Evolutionary conservation across 2,888 invertebrate species (phyloP).

Genomic region (Willowsia nigromaculata): DNA sequence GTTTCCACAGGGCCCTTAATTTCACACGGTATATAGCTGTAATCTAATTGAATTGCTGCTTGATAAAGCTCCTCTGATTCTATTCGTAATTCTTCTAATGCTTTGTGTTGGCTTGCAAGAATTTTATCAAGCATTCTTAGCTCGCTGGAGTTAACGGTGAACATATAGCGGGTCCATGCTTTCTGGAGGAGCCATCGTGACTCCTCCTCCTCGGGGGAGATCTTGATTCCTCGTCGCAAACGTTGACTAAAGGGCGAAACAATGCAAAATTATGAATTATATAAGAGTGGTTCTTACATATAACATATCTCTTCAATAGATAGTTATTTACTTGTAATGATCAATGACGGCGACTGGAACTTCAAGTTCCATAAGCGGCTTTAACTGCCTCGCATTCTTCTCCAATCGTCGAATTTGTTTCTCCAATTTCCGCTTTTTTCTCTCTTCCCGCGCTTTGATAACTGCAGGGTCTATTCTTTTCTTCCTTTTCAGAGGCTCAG

Average conservation of each 20-base stretch:
- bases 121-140: slow-evolving; percentile 86
- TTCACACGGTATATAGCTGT: slow-evolving; percentile 85
- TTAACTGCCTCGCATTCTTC: slow-evolving; percentile 90
- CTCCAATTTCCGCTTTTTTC: slow-evolving; percentile 90
- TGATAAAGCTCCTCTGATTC: slow-evolving; percentile 93
- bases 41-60: slow-evolving; percentile 91
- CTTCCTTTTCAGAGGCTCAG: slow-evolving; percentile 94
- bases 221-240: slow-evolving; percentile 81
- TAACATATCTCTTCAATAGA: too few relatives aligned
- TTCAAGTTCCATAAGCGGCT: slow-evolving; percentile 94
- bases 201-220: slow-evolving; percentile 85
- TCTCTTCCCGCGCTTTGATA: slow-evolving; percentile 89
- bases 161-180: slow-evolving; percentile 88
- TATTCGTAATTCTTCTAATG: slow-evolving; percentile 88
- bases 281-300: too few relatives aligned
- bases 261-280: too few relatives aligned
- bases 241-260: slow-evolving; percentile 83
- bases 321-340: slow-evolving; percentile 83
- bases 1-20: slow-evolving; percentile 89
- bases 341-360: slow-evolving; percentile 86
- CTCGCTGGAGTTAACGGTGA: slow-evolving; percentile 84
- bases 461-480: slow-evolving; percentile 91
- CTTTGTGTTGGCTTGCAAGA: slow-evolving; percentile 86
- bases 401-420: slow-evolving; percentile 91
- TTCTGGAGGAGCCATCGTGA: slow-evolving; percentile 85